Conservation (phyloP, 2,113 vertebrate genomes). For the Chionodraco myersi region DNA sequence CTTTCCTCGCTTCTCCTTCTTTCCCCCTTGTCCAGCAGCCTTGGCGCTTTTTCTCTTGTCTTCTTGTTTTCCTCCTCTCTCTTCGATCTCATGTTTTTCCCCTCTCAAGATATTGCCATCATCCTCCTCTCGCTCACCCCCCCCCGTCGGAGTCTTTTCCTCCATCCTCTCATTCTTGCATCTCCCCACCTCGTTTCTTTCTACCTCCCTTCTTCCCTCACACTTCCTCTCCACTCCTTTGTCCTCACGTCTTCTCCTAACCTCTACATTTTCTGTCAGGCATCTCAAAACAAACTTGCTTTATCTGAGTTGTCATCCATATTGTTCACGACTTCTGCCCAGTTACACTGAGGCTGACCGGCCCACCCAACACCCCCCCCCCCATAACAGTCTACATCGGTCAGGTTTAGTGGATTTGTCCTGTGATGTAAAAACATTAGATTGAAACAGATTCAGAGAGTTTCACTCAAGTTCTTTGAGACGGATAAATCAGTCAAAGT, state of each 20-base stretch:
- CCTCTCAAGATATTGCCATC: background rate
- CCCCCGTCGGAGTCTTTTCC: background rate
- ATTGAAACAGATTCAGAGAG: too few relatives aligned
- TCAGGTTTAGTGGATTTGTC: too few relatives aligned
- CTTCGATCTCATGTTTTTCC: background rate
- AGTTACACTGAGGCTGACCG: too few relatives aligned
- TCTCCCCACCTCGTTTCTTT: background rate
- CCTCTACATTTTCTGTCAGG: background rate
- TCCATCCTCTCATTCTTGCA: background rate
- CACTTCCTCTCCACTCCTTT: background rate
- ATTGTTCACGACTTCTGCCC: background rate
- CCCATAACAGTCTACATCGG: too few relatives aligned
- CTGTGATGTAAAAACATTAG: too few relatives aligned
- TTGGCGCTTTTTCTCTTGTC: slow-evolving; percentile 12
- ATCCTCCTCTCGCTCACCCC: background rate
- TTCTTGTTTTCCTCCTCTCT: background rate
- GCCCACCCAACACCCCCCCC: too few relatives aligned
- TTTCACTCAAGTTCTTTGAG: too few relatives aligned
- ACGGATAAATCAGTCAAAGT: too few relatives aligned
- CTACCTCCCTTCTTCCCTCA: background rate
- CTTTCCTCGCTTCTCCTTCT: slow-evolving; percentile 15
- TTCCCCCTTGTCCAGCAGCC: slow-evolving; percentile 12
- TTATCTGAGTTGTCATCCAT: background rate
- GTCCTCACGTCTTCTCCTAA: background rate
- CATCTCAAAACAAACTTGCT: background rate